Evolutionary conservation across 2,888 invertebrate species (phyloP).

Genomic region (Polietes domitor): DNA sequence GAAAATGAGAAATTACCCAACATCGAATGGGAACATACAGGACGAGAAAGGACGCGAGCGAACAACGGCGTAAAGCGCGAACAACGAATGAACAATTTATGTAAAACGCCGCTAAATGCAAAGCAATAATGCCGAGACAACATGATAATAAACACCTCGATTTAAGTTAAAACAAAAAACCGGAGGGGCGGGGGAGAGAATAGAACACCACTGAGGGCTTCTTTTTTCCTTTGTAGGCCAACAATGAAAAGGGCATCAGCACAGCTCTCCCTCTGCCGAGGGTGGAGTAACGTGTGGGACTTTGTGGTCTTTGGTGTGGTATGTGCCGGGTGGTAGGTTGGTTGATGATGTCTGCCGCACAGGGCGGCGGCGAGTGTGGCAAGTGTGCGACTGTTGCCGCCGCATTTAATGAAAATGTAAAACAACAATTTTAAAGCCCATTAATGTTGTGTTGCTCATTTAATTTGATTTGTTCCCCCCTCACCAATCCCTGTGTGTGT

Average conservation of each 20-base stretch:
- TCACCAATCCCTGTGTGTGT: background rate
- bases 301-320: background rate
- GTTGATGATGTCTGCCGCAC: background rate
- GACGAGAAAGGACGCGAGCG: background rate
- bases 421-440: conserved; percentile 66
- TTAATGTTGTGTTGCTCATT: conserved; percentile 61
- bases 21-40: conserved; percentile 1
- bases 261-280: background rate
- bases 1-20: conserved; percentile 79
- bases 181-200: conserved; percentile 21
- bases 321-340: background rate
- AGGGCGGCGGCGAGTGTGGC: conserved; percentile 37
- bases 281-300: background rate
- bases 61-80: conserved; percentile 66
- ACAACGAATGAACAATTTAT: conserved; percentile 74
- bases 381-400: conserved; percentile 53
- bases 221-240: conserved; percentile 11
- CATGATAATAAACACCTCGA: conserved; percentile 66
- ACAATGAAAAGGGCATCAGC: background rate
- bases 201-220: conserved; percentile 22
- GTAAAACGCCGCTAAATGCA: conserved; percentile 53
- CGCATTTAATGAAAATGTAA: conserved; percentile 66
- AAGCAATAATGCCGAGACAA: conserved; percentile 60
- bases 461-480: conserved; percentile 59
- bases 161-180: conserved; percentile 21